phyloP scores from a whole-genome alignment of 2,888 invertebrate species.

The Parapristionchus giblindavisi region DNA sequence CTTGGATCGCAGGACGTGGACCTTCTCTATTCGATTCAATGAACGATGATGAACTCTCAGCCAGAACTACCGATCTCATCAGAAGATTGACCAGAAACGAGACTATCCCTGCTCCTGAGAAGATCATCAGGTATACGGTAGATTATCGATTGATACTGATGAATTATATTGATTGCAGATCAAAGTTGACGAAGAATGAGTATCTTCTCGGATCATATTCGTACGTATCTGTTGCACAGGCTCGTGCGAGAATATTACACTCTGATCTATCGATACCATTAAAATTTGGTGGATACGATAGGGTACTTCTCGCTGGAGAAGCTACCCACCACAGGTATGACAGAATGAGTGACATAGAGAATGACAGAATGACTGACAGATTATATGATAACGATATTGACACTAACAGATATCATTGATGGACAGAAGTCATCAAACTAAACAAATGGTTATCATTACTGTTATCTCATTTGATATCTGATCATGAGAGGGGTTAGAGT shows the following conservation, averaged over 20 bases:
- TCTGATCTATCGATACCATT: constrained; percentile 58
- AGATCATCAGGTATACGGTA: constrained; percentile 44
- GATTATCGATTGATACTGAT: background rate
- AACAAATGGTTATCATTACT: no score
- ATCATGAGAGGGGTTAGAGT: no score
- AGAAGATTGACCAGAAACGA: constrained; percentile 53
- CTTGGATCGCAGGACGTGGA: constrained; percentile 64
- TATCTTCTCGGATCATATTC: constrained; percentile 62
- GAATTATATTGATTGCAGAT: constrained; percentile 41
- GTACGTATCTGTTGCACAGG: constrained; percentile 53
- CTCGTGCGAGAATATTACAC: constrained; percentile 49
- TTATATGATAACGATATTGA: no score
- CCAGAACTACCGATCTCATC: constrained; percentile 53
- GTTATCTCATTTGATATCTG: no score
- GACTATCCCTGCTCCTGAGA: constrained; percentile 45
- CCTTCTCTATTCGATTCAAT: constrained; percentile 57
- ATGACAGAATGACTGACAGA: background rate
- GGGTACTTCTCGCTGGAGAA: constrained; percentile 64
- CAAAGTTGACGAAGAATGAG: constrained; percentile 57
- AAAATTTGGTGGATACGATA: constrained; percentile 47
- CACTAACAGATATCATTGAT: no score
- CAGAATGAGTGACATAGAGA: background rate
- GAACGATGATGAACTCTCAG: constrained; percentile 47
- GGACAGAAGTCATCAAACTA: no score
- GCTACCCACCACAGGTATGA: constrained; percentile 62